Evolutionary conservation across 2,888 invertebrate genomes (phyloP).

Genomic region (Gymnoscelis rufifasciata): DNA sequence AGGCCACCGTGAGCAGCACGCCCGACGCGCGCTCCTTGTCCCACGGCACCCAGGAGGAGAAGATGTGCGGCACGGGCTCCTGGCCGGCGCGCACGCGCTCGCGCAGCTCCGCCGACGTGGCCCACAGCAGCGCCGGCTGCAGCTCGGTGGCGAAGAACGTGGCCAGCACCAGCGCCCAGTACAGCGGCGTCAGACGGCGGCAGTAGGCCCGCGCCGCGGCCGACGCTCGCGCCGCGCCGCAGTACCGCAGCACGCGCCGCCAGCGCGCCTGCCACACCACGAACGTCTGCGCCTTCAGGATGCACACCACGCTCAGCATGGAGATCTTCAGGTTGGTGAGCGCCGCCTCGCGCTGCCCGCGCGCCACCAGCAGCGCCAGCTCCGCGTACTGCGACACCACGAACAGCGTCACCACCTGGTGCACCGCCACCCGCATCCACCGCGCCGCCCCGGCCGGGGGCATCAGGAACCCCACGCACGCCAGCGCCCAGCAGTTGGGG

Average conservation of each 20-base stretch:
- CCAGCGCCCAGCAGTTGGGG: constrained; percentile 59
- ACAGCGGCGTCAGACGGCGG: constrained; percentile 51
- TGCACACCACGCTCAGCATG: constrained; percentile 63
- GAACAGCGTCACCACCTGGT: constrained; percentile 49
- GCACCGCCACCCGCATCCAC: constrained; percentile 41
- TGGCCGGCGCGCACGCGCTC: constrained; percentile 50
- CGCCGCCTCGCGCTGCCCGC: constrained; percentile 53
- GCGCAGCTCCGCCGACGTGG: constrained; percentile 25
- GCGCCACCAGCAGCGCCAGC: constrained; percentile 53
- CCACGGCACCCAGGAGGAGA: constrained; percentile 66
- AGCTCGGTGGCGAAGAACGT: constrained; percentile 31
- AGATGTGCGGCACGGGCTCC: constrained; percentile 59
- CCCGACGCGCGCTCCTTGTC: constrained; percentile 59
- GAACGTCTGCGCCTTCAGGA: constrained; percentile 54
- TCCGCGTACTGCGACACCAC: constrained; percentile 61
- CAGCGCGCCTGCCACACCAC: constrained; percentile 55
- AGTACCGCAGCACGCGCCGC: constrained; percentile 52
- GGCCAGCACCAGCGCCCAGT: constrained; percentile 53
- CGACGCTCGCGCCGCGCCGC: constrained; percentile 45
- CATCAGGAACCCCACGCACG: constrained; percentile 47
- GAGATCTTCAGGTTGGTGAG: constrained; percentile 62
- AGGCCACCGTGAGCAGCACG: constrained; percentile 53
- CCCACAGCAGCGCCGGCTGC: constrained; percentile 11
- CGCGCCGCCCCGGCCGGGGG: constrained; percentile 40
- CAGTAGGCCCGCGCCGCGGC: constrained; percentile 54